A percentile compares a stretch with the other conserved stretches of the same genome.
Evolutionary conservation across 2,113 vertebrate genomes (phyloP).

Genomic region (Nesogale talazaci): DNA sequence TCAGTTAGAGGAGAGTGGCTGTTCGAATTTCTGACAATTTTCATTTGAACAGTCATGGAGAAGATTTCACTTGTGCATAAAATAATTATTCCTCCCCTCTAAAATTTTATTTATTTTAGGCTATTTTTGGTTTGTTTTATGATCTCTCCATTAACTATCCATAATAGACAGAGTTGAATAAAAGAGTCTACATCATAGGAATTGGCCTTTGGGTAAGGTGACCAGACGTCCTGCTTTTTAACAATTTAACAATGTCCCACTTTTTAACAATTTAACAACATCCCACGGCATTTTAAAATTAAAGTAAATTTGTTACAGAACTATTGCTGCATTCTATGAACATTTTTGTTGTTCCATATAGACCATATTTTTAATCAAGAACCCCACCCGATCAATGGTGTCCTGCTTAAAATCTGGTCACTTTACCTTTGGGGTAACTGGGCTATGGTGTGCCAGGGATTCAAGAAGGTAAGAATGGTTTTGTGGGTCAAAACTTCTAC

Average conservation of each 20-base stretch:
- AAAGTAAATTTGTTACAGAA: no score
- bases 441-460: background rate
- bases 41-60: background rate
- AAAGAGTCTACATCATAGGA: background rate
- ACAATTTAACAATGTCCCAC: no score
- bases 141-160: background rate
- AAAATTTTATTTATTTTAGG: background rate
- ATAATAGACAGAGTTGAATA: background rate
- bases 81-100: background rate
- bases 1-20: background rate
- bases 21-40: background rate
- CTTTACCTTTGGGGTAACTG: background rate
- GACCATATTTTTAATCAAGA: no score
- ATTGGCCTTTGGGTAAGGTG: background rate
- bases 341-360: no score
- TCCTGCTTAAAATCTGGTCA: no score
- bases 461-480: background rate
- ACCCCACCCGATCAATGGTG: no score
- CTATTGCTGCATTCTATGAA: no score
- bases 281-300: no score
- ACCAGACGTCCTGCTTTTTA: no score
- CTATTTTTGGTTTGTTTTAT: background rate
- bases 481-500: background rate
- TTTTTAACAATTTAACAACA: no score
- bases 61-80: background rate